Evolutionary conservation across 1,140 invertebrate genomes (phyloP).

Genomic region (Lysiphlebus fabarum): DNA sequence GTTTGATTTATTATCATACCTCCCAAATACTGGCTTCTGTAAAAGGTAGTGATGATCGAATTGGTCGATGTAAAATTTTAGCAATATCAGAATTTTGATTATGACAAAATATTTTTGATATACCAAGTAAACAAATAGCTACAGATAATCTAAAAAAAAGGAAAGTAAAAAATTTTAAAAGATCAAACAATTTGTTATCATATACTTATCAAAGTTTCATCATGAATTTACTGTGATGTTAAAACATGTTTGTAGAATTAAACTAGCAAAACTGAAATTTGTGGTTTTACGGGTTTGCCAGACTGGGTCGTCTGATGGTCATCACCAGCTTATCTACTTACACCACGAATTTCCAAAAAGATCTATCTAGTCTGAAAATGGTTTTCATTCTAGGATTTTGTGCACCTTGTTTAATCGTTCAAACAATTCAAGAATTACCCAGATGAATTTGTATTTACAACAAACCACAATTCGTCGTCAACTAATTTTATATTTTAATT

Average conservation of each 20-base stretch:
- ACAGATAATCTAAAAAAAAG: conserved; percentile 5
- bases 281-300: conserved; percentile 9
- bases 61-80: conserved; percentile 46
- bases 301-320: conserved; percentile 8
- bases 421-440: conserved; percentile 7
- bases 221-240: too few species aligned
- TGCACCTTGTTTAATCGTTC: conserved; percentile 10
- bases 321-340: conserved; percentile 25
- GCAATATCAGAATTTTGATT: conserved; percentile 45
- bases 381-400: conserved; percentile 1
- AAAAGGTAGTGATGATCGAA: conserved; percentile 41
- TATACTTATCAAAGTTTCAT: too few species aligned
- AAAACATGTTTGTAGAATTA: conserved; percentile 3
- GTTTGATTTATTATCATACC: conserved; percentile 34
- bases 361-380: neutral
- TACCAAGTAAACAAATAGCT: conserved; percentile 18
- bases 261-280: conserved; percentile 4
- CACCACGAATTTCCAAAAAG: conserved; percentile 17
- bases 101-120: neutral
- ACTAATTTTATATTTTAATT: neutral
- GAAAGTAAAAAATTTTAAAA: neutral
- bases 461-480: neutral
- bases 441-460: neutral
- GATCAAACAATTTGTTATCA: neutral
- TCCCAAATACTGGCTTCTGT: conserved; percentile 46